Percentiles rank a stretch among this genome's conserved stretches.
Evolutionary conservation across 2,797 vertebrate species (phyloP).

Genomic region (Dendrocincla tyrannina): DNA sequence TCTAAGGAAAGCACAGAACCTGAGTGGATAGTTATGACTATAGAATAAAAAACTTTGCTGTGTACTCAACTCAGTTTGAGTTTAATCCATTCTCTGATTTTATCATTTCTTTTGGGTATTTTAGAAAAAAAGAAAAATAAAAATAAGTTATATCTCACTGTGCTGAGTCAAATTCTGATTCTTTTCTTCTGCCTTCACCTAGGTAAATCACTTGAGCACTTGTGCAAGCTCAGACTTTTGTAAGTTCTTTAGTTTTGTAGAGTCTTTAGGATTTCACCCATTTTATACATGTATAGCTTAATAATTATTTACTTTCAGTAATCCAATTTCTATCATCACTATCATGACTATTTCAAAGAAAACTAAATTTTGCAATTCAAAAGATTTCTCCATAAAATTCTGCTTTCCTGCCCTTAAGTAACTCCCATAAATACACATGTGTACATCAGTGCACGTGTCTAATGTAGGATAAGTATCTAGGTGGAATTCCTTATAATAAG

Average conservation of each 20-base stretch:
- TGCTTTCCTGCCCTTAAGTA: background rate
- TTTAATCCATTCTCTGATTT: background rate
- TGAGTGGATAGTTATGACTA: background rate
- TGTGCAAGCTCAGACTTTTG: background rate
- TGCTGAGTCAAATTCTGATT: background rate
- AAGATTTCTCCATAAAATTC: background rate
- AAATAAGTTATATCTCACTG: background rate
- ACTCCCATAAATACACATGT: background rate
- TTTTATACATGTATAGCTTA: background rate
- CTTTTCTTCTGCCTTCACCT: background rate
- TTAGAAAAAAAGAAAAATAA: background rate
- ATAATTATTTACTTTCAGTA: background rate
- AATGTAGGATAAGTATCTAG: background rate
- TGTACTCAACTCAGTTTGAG: background rate
- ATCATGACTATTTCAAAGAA: background rate
- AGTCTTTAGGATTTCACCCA: background rate
- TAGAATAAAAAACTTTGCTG: background rate
- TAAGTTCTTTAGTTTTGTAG: background rate
- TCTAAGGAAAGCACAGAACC: background rate
- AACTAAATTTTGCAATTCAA: background rate
- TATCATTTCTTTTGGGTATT: background rate
- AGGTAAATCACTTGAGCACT: background rate
- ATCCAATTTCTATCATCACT: background rate
- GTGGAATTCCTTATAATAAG: background rate
- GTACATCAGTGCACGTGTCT: background rate